Evolutionary conservation across 2,797 vertebrate genomes (phyloP), one percentile per base, ranked within the genome.

Genomic region (Mus spretus): DNA sequence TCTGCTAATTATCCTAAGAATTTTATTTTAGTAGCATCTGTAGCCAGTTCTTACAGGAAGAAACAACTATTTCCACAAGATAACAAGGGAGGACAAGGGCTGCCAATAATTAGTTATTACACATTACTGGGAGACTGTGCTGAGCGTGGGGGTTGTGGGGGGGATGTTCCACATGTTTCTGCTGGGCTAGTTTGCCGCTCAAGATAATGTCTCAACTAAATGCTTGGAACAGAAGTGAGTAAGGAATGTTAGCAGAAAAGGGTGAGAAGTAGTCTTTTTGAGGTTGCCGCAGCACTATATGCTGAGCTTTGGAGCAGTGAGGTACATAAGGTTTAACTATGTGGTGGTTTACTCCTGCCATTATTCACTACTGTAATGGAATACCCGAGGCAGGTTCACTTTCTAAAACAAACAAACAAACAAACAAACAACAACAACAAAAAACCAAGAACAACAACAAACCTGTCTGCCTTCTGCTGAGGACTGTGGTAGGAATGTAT

Each of bases 21-120:
- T 82, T 96, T 92, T 59, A 93, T 92, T 96, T 80, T 80, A 44
- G 94, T 50, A 93, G 80, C 93, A 78, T 94, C 93, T 63, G 63
- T 55, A 88, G 79, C 50, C 86, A 67, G 59, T 75, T 94, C 81
- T 93, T 84, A 57, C 37, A 79, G 2, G 65, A 44, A 31, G 67
- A 50, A 70, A 81, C 15, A 87, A 94, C 65, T 59, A 83, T 94
- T 95, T 96, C 82, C 80, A 78, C 70, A 63, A 96, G 87, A 90
- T 83, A 93, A 89, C 84, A 86, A 96, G 55, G 37, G 14, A 11
- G 72, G 86, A 77, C 89, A 3, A 91, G 78, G 79, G 77, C 59
- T 53, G 77, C 37, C 47, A 74, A 80, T 50, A 87, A 70, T 96
- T 82, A 47, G 34, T 84, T 84, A 55, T 24, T 81, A 72, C 15